A percentile compares a stretch with the other conserved stretches of the same genome.
phyloP scores from a whole-genome alignment of 2,888 invertebrate genomes.

The Mylabris sibirica region DNA sequence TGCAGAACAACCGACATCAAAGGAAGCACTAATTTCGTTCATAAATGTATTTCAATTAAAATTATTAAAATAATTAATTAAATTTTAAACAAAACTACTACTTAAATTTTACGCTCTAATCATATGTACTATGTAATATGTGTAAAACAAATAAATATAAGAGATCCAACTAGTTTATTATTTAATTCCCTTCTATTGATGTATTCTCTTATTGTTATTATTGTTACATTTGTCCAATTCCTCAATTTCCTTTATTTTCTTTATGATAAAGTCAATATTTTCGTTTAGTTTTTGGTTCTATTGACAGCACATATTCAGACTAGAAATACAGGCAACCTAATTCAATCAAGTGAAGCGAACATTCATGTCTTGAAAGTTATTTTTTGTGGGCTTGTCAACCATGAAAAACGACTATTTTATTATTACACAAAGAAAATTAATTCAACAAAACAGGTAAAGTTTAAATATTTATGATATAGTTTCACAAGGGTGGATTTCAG shows the following conservation, averaged over 20 bases:
- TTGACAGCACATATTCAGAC: background rate
- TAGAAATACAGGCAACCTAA: background rate
- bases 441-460: background rate
- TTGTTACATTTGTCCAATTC: background rate
- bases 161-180: slow-evolving; percentile 19
- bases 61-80: slow-evolving; percentile 25
- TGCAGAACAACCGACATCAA: slow-evolving; percentile 24
- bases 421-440: background rate
- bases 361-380: background rate
- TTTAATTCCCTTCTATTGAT: background rate
- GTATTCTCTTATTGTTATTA: background rate
- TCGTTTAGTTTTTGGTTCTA: background rate
- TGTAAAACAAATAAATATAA: slow-evolving; percentile 35
- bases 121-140: slow-evolving; percentile 38
- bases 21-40: slow-evolving; percentile 27
- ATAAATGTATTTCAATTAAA: slow-evolving; percentile 30
- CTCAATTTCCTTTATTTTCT: background rate
- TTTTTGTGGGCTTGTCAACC: background rate
- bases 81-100: slow-evolving; percentile 11
- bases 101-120: slow-evolving; percentile 34
- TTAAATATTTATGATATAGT: background rate
- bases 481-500: background rate
- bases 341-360: background rate
- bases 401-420: background rate
- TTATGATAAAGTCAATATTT: background rate